Evolutionary conservation across 2,888 invertebrate genomes (phyloP).

Genomic region (Bibio marci): DNA sequence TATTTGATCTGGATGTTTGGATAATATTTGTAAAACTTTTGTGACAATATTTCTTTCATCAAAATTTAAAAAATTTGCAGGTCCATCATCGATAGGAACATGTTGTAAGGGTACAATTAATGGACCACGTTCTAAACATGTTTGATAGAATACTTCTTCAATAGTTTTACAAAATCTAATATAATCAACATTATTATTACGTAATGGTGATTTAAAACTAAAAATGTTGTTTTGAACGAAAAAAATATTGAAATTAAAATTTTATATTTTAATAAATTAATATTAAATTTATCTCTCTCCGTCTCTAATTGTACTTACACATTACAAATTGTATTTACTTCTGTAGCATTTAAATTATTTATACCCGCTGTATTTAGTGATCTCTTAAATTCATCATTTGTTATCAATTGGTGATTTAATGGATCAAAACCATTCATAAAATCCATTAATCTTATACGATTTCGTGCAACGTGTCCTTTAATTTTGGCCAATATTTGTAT

Average conservation of each 20-base stretch:
- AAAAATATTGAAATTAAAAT: background rate
- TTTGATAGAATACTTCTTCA: constrained; percentile 52
- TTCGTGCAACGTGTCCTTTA: constrained; percentile 50
- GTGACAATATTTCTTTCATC: constrained; percentile 49
- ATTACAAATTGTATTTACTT: constrained; percentile 52
- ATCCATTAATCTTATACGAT: constrained; percentile 44
- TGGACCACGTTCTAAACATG: constrained; percentile 47
- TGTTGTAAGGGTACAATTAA: constrained; percentile 50
- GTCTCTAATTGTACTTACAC: constrained; percentile 35
- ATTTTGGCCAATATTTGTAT: constrained; percentile 55
- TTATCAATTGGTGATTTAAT: constrained; percentile 42
- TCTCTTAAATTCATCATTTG: constrained; percentile 50
- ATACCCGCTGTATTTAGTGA: constrained; percentile 49
- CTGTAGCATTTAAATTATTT: constrained; percentile 42
- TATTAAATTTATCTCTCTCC: too few species aligned
- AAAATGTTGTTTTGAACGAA: constrained; percentile 6
- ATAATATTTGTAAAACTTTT: constrained; percentile 48
- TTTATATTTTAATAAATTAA: constrained; percentile 1
- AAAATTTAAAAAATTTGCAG: constrained; percentile 50
- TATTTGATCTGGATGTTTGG: constrained; percentile 43
- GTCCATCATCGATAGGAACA: constrained; percentile 45
- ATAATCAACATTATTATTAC: constrained; percentile 45
- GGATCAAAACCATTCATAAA: constrained; percentile 50
- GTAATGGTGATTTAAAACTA: constrained; percentile 46
- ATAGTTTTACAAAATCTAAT: constrained; percentile 46